Evolutionary conservation across 2,113 vertebrate species (phyloP).

Genomic region (Ploceus nigricollis): DNA sequence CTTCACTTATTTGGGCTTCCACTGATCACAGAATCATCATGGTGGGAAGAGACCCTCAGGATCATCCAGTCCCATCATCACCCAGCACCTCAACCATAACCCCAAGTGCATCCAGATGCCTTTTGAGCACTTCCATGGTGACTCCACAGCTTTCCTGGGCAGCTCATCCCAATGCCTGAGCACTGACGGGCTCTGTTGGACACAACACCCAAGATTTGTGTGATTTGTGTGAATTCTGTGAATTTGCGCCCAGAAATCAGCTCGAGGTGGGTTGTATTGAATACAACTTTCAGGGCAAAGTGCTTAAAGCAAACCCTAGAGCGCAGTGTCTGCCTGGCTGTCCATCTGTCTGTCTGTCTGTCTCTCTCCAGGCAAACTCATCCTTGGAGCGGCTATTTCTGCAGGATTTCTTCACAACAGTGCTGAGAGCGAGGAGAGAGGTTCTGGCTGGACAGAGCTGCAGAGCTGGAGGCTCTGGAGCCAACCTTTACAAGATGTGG

Average conservation of each 20-base stretch:
- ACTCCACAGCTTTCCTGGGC: not conserved
- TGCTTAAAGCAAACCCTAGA: not conserved
- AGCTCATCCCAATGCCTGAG: not conserved
- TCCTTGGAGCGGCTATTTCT: not conserved
- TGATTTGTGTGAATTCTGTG: not conserved
- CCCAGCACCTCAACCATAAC: not conserved
- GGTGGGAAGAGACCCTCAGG: not conserved
- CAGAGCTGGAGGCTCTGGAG: conserved; percentile 29
- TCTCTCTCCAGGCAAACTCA: not conserved
- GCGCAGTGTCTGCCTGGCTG: accelerated
- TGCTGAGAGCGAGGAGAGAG: not conserved
- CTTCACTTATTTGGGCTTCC: not conserved
- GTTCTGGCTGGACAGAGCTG: not conserved
- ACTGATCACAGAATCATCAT: too few species aligned
- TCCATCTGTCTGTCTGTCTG: not conserved
- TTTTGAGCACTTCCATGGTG: not conserved
- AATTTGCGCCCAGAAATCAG: not conserved
- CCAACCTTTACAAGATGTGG: conserved; percentile 14
- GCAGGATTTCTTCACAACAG: not conserved
- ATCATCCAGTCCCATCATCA: not conserved
- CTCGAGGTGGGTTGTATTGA: not conserved
- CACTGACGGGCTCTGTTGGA: accelerated
- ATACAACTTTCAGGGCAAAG: not conserved
- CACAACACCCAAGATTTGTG: not conserved
- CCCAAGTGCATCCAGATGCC: not conserved